A percentile compares a stretch with the other conserved stretches of the same genome.
These are phyloP conservation scores for Monochamus alternatus DNA, from an alignment of 2,888 invertebrate species.

Conservation along the genomic window DNA sequence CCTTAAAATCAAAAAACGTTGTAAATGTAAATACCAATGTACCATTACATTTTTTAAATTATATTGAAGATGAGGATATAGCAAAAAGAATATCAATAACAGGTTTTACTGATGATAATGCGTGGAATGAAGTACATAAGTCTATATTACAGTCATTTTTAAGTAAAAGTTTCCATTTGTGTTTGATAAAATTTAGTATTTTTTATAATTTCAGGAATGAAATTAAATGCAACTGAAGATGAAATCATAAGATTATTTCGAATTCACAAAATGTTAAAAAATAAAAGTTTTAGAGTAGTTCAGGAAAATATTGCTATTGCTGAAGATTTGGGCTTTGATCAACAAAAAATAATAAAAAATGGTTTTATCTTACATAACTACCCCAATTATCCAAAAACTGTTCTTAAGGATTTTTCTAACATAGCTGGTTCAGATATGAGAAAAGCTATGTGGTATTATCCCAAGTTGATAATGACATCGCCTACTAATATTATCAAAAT, in stretches of 20 bases:
- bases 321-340: conserved; percentile 74
- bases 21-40: conserved; percentile 69
- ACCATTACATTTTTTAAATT: conserved; percentile 63
- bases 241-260: conserved; percentile 67
- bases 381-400: conserved; percentile 74
- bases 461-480: conserved; percentile 77
- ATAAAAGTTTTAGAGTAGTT: conserved; percentile 72
- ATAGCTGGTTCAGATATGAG: conserved; percentile 75
- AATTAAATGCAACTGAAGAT: conserved; percentile 67
- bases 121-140: conserved; percentile 63
- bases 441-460: conserved; percentile 73
- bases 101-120: conserved; percentile 45
- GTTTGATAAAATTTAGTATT: conserved; percentile 23
- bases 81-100: conserved; percentile 29
- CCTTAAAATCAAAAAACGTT: conserved; percentile 67
- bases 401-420: conserved; percentile 73
- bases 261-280: conserved; percentile 65
- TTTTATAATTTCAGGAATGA: conserved; percentile 66
- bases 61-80: conserved; percentile 56
- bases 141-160: conserved; percentile 61
- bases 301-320: conserved; percentile 75
- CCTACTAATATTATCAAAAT: conserved; percentile 74
- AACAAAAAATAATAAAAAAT: conserved; percentile 74
- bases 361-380: conserved; percentile 76
- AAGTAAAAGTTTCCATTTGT: conserved; percentile 56